Percentiles rank a stretch among this genome's conserved stretches.
Evolutionary conservation across 2,113 vertebrate species (phyloP).

Genomic region (Madoqua kirkii): DNA sequence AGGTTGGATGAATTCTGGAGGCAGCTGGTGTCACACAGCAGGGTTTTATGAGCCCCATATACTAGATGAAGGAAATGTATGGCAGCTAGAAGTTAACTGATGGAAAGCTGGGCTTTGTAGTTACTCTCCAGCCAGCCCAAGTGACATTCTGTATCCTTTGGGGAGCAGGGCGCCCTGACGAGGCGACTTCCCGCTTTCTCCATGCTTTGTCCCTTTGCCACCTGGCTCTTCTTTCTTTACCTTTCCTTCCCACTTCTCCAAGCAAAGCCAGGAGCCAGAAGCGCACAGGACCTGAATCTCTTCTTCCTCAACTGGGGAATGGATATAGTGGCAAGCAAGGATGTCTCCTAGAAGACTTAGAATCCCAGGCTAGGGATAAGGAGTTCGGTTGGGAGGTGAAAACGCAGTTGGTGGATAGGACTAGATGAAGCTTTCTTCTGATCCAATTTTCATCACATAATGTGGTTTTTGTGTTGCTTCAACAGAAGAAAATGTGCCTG

Average conservation of each 20-base stretch:
- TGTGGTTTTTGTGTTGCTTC: background rate
- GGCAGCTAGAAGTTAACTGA: background rate
- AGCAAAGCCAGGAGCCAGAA: background rate
- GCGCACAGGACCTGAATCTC: background rate
- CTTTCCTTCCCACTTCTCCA: background rate
- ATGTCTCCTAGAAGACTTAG: background rate
- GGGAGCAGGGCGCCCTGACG: background rate
- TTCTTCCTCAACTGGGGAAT: background rate
- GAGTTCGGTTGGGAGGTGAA: background rate
- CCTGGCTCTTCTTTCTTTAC: background rate
- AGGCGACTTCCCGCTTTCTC: background rate
- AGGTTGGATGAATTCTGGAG: background rate
- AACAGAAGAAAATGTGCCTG: background rate
- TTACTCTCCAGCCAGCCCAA: background rate
- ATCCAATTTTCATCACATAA: background rate
- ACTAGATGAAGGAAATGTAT: background rate
- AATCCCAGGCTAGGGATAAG: background rate
- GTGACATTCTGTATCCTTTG: background rate
- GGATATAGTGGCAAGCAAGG: background rate
- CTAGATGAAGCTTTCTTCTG: background rate
- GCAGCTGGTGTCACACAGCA: background rate
- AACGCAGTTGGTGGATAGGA: background rate
- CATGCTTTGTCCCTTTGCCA: background rate
- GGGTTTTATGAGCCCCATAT: background rate
- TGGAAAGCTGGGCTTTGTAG: background rate